Evolutionary conservation across 35 echinoderm and acorn worm species (phyloP).

Genomic region (Amphiura filiformis): DNA sequence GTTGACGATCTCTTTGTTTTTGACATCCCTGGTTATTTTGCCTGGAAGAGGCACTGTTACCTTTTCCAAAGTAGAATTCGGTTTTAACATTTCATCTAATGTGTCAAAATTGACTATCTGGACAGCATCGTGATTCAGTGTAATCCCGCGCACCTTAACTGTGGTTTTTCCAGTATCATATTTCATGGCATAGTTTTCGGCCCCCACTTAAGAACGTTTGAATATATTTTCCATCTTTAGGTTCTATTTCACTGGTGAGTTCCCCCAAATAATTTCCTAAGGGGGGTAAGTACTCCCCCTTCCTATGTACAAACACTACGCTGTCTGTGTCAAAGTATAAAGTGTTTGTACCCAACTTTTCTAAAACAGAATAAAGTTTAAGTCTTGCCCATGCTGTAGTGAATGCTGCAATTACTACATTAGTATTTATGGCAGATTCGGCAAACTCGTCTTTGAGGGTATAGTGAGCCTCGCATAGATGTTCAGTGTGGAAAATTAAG

Average conservation of each 20-base stretch:
- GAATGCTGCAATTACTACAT: slow-evolving; percentile 38
- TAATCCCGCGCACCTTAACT: background rate
- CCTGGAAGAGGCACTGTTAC: background rate
- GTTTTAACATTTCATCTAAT: background rate
- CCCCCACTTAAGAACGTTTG: slow-evolving; percentile 10
- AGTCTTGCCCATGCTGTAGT: slow-evolving; percentile 44
- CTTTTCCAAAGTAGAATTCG: background rate
- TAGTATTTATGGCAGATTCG: background rate
- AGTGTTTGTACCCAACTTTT: background rate
- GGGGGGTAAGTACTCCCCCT: background rate
- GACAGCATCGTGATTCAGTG: background rate
- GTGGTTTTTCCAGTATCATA: background rate
- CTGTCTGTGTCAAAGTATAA: slow-evolving; percentile 59
- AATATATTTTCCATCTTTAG: slow-evolving; percentile 38
- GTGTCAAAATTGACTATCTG: background rate
- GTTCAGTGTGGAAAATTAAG: background rate
- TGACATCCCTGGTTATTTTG: background rate
- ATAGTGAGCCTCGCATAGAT: background rate
- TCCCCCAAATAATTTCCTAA: slow-evolving; percentile 38
- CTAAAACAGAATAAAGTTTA: slow-evolving; percentile 17
- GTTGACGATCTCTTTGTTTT: background rate
- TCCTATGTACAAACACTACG: slow-evolving; percentile 12
- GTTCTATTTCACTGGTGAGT: slow-evolving; percentile 22
- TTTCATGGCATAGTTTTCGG: slow-evolving; percentile 49
- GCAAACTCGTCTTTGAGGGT: background rate